Evolutionary conservation across 2,888 invertebrate species (phyloP).

Genomic region (Drymonia ruficornis): DNA sequence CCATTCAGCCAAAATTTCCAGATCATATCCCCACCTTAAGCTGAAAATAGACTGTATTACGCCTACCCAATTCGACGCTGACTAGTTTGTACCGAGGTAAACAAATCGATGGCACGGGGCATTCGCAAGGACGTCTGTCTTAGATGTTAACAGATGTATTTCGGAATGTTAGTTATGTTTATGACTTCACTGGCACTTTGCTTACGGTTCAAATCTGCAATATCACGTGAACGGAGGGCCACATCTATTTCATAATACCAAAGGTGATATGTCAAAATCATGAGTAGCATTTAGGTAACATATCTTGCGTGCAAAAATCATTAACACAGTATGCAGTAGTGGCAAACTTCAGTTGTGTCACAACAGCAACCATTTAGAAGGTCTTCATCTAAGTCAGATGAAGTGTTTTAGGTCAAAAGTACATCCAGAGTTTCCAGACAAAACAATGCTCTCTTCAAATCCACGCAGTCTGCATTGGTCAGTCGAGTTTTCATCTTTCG

Average conservation of each 20-base stretch:
- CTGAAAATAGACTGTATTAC: slow-evolving; percentile 39
- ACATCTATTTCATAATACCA: background rate
- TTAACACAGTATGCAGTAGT: background rate
- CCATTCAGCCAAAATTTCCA: too few relatives aligned
- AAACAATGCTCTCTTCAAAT: background rate
- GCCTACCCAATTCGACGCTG: slow-evolving; percentile 42
- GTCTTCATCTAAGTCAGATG: background rate
- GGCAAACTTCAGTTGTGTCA: too few relatives aligned
- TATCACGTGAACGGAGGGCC: background rate
- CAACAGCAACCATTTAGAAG: too few relatives aligned
- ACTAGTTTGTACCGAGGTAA: slow-evolving; percentile 45
- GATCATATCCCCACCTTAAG: too few relatives aligned
- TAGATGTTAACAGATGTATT: slow-evolving; percentile 9
- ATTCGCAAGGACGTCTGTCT: slow-evolving; percentile 35
- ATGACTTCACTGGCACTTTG: too few relatives aligned
- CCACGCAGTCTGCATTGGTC: background rate
- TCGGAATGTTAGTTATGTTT: slow-evolving; percentile 11
- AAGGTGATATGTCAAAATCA: too few relatives aligned
- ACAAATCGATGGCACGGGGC: slow-evolving; percentile 48
- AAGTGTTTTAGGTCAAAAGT: background rate
- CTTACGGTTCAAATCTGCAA: too few relatives aligned
- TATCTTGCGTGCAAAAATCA: background rate
- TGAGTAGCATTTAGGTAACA: background rate
- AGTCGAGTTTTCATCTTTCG: slow-evolving; percentile 20
- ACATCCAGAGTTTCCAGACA: background rate